Conservation (phyloP, 2,797 vertebrate species). For the Lagodon rhomboides region DNA sequence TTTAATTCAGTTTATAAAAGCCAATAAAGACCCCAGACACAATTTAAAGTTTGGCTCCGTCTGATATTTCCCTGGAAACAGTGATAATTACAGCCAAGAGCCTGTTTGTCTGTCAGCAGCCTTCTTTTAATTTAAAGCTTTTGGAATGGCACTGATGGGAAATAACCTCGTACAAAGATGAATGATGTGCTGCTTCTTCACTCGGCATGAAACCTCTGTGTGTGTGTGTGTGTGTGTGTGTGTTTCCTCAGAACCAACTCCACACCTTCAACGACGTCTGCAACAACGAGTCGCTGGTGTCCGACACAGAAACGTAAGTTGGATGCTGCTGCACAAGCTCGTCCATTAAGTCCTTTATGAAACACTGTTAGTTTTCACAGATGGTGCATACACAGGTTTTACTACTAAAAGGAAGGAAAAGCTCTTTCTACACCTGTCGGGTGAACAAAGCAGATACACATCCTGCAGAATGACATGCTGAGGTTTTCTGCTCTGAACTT, state of each 20-base stretch:
- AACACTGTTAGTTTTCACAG: no score
- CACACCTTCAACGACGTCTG: constrained; percentile 99
- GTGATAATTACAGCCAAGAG: background rate
- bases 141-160: background rate
- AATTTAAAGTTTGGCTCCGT: background rate
- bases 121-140: constrained; percentile 10
- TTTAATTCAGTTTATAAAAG: background rate
- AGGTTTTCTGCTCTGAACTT: background rate
- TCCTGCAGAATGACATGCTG: background rate
- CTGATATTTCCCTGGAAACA: background rate
- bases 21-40: background rate
- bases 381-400: background rate
- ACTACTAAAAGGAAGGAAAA: background rate
- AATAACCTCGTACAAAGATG: background rate
- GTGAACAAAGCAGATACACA: no score
- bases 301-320: constrained; percentile 99
- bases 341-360: background rate
- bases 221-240: constrained; percentile 10
- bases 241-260: constrained; percentile 92
- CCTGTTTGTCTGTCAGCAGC: constrained; percentile 1
- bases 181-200: background rate
- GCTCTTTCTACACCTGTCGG: background rate
- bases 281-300: constrained; percentile 99
- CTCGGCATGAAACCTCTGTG: background rate
- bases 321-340: background rate